A percentile compares a stretch with the other conserved stretches of the same genome.
These are phyloP conservation scores for Picathartes gymnocephalus DNA, from an alignment of 2,113 vertebrate species.

Conservation along the genomic window DNA sequence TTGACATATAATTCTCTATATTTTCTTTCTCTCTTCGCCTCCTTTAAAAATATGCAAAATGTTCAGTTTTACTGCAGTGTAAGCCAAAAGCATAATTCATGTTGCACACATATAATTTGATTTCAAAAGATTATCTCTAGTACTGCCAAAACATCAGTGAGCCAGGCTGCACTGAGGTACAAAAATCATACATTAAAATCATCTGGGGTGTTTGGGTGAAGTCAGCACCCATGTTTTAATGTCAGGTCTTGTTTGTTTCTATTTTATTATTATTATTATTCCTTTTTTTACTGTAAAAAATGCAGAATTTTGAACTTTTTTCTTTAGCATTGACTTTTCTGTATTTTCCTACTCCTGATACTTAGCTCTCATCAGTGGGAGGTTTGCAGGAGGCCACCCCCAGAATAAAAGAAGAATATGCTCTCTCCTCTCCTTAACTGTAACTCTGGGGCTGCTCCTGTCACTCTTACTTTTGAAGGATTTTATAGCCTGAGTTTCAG, in stretches of 20 bases:
- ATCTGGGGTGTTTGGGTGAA: background rate
- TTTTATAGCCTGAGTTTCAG: background rate
- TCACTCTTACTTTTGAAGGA: background rate
- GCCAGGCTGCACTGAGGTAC: background rate
- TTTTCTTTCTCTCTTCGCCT: background rate
- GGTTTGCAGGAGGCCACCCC: background rate
- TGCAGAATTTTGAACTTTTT: background rate
- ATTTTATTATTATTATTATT: too few relatives aligned
- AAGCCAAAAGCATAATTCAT: conserved; percentile 17
- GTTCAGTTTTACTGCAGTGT: background rate
- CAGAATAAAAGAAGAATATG: background rate
- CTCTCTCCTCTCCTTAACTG: background rate
- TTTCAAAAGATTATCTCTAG: conserved; percentile 32
- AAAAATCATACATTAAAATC: background rate
- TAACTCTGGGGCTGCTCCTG: background rate
- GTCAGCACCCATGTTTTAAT: background rate
- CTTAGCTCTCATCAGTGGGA: background rate
- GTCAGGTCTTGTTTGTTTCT: background rate
- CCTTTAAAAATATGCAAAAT: background rate
- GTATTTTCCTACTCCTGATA: background rate
- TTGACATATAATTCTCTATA: background rate
- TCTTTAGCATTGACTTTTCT: background rate
- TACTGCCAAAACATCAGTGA: background rate
- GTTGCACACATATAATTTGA: background rate
- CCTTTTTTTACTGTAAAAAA: background rate